Evolutionary conservation across 2,888 invertebrate species (phyloP), one percentile per base, ranked within the genome.

Genomic region (Salpingus planirostris): DNA sequence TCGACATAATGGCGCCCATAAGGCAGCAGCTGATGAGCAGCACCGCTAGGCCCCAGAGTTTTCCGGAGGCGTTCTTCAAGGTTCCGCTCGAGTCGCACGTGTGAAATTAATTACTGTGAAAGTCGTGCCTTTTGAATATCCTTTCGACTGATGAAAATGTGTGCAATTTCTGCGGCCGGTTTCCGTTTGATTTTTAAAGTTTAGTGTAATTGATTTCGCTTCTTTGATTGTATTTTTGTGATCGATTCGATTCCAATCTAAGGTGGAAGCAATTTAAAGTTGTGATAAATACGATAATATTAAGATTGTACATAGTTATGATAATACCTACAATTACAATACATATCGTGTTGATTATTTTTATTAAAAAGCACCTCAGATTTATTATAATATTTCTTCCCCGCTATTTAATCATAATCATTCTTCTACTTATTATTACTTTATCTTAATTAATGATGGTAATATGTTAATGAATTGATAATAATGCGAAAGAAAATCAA

Each of bases 51-150:
- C 70, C 70, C 3, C 70, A 70, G 42, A 70, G 70, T 42, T 63
- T 70, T 46, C 70, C 70, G 2, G 70, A 71, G 40, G 64, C 66
- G 42, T 65, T 71, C 13, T 71, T 69, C 42, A 71, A 71, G 52
- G 67, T 73, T 46, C 73, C 74, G 25, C 60, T 74, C 11, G 74
- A 74, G 60, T 73, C 73, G 54, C 73, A 73, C 52, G 73, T 74
- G 31, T 74, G 60, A 66, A n/a, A n/a, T n/a, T n/a, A n/a, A n/a
- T n/a, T n/a, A n/a, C 33, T 24, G 24, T 29, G 11, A 13, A 23
- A 10, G 31, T 30, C 18, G 36, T 33, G 38, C 37, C 38, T 41
- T 38, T 33, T 21, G 11, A 38, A n/a, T n/a, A n/a, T n/a, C n/a
- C n/a, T n/a, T n/a, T n/a, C n/a, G 45, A 47, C 47, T 45, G 45